A percentile compares a stretch with the other conserved stretches of the same genome.
phyloP scores from a whole-genome alignment of 2,888 invertebrate species.

The Cyclophora albipunctata region DNA sequence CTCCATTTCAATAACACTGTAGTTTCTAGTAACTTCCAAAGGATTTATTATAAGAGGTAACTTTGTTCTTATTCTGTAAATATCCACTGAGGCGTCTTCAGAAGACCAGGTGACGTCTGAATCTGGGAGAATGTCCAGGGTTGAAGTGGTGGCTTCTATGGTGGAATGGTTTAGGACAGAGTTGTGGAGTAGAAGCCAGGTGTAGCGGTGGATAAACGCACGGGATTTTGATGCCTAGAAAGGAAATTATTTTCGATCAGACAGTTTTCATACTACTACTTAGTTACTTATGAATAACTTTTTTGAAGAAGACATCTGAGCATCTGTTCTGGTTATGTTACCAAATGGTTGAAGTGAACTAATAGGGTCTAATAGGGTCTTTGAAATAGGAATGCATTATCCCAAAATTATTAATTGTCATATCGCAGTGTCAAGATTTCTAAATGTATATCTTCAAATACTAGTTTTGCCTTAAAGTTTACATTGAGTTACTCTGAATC shows the following conservation, averaged over 20 bases:
- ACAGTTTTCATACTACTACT: not conserved
- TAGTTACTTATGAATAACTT: too few species aligned
- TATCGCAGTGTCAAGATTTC: too few species aligned
- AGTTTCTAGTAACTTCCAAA: slow-evolving; percentile 22
- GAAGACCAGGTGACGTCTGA: slow-evolving; percentile 47
- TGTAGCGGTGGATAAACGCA: slow-evolving; percentile 46
- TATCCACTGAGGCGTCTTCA: slow-evolving; percentile 33
- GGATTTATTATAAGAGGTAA: slow-evolving; percentile 24
- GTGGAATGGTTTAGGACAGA: slow-evolving; percentile 21
- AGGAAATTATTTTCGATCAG: slow-evolving; percentile 4
- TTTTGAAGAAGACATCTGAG: too few species aligned
- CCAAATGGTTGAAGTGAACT: too few species aligned
- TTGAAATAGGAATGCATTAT: too few species aligned
- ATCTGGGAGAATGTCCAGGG: slow-evolving; percentile 43
- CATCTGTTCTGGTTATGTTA: too few species aligned
- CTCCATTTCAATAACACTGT: slow-evolving; percentile 19
- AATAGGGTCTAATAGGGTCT: too few species aligned
- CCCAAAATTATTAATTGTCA: too few species aligned
- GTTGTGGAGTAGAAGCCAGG: slow-evolving; percentile 49
- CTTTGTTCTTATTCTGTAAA: slow-evolving; percentile 31
- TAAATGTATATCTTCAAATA: too few species aligned
- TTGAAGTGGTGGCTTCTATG: slow-evolving; percentile 24
- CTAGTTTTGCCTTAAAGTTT: too few species aligned
- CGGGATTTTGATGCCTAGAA: slow-evolving; percentile 46
- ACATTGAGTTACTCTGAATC: too few species aligned